Conservation (phyloP, 2,113 vertebrate genomes). For the Trochalopteron elliotii region DNA sequence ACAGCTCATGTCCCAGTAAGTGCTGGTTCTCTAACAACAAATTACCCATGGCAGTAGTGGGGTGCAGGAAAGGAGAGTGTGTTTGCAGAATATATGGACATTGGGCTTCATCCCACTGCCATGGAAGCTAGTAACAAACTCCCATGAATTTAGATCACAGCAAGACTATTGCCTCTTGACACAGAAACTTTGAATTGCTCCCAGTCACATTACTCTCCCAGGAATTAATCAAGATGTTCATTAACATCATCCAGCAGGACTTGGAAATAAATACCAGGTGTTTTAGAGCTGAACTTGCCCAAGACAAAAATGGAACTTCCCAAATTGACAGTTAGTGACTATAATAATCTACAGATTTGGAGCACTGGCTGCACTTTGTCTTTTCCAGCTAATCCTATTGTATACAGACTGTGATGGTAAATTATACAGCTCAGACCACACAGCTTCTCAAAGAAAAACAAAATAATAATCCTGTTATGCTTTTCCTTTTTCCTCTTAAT, state of each 20-base stretch:
- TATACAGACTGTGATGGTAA: neutral
- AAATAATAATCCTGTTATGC: neutral
- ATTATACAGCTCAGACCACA: neutral
- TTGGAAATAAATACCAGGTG: neutral
- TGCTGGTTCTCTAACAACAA: neutral
- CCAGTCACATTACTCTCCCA: neutral
- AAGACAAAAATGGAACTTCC: neutral
- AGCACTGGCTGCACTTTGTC: neutral
- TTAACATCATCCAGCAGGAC: neutral
- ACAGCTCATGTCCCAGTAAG: rapidly evolving
- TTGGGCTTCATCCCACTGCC: neutral
- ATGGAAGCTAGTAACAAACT: neutral
- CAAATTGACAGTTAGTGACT: neutral
- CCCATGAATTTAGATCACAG: neutral
- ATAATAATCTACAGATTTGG: neutral
- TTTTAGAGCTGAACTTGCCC: neutral
- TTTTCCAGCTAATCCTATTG: neutral
- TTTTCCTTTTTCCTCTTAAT: neutral
- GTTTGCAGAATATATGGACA: neutral
- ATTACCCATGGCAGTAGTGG: neutral
- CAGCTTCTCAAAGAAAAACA: neutral
- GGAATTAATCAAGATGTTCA: neutral
- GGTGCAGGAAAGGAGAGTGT: neutral
- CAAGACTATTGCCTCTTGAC: neutral
- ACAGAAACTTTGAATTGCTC: neutral